Percentiles rank a stretch among this genome's conserved stretches.
Evolutionary conservation across 2,888 invertebrate genomes (phyloP).

Genomic region (Agriopis leucophaearia): DNA sequence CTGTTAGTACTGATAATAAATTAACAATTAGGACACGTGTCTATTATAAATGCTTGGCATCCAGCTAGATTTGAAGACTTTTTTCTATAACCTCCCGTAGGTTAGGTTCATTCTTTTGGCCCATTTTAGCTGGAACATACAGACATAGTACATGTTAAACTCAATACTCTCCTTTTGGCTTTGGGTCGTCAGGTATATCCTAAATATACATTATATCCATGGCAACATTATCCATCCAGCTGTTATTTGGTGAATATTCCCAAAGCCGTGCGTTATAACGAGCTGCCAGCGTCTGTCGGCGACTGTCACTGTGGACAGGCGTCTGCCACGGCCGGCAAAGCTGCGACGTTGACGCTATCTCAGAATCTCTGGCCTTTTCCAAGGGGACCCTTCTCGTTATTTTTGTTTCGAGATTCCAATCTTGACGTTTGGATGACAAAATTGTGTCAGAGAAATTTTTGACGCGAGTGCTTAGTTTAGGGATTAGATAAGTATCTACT

Average conservation of each 20-base stretch:
- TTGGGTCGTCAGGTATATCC: background rate
- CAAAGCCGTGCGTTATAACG: constrained; percentile 16
- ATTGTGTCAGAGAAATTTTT: constrained; percentile 8
- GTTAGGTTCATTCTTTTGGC: too few species aligned
- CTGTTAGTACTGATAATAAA: too few species aligned
- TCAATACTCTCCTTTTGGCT: too few species aligned
- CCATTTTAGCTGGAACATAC: too few species aligned
- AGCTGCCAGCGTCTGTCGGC: constrained; percentile 24
- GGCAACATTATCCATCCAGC: background rate
- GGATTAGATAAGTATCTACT: too few species aligned
- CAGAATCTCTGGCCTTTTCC: constrained; percentile 19
- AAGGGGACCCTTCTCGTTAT: constrained; percentile 33
- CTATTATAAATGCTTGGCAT: too few species aligned
- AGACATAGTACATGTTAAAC: too few species aligned
- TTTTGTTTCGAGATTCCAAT: constrained; percentile 32
- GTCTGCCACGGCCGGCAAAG: constrained; percentile 16
- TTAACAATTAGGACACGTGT: too few species aligned
- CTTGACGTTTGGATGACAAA: constrained; percentile 12
- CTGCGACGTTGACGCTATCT: constrained; percentile 30
- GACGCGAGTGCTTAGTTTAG: constrained; percentile 2
- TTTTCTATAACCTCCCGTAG: too few species aligned
- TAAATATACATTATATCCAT: constrained; percentile 6
- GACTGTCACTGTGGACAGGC: constrained; percentile 9
- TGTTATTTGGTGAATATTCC: constrained; percentile 14
- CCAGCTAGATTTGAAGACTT: too few species aligned